Base-by-base conservation (phyloP, 2,888 invertebrate genomes). In the Cynaeus angustus region DNA sequence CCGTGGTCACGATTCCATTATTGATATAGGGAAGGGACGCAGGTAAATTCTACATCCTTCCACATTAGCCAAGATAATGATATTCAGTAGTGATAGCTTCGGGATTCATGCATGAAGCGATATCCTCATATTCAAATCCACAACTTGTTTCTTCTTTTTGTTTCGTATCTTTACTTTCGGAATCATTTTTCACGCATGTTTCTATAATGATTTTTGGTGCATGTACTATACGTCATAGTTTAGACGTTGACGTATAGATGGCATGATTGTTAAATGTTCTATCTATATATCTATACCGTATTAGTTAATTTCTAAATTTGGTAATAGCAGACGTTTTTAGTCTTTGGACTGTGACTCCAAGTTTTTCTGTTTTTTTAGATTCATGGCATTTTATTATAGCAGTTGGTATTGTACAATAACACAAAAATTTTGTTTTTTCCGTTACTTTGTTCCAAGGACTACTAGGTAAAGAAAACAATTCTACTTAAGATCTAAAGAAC, bases 1-100 rank as follows among this genome's bases (percentile, higher is more conserved):
- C 48, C n/a, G 16, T 21, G 71, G 75, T 75, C 75, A 75, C 75
- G 75, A 75, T 73, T 74, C 64, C 72, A 72, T 71, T 74, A 73
- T 74, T 74, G 70, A 70, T 70, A 58, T 38, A 65, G 55, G 50
- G 62, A 52, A 64, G 53, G 48, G 65, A 46, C 50, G 30, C 41
- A 10, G 38, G 72, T 70, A 70, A 75, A 75, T 70, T 73, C 66
- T 53, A 30, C 73, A 64, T 64, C 52, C 52, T 59, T 45, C 55
- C 38, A 46, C 59, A 59, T 59, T 59, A 45, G 46, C 59, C 55
- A 53, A 14, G 16, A 50, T 50, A 50, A 50, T 50, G 50, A 50
- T 50, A 50, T 50, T 50, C 50, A 50, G 10, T 13, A 28, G 50
- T 50, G 26, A 50, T 50, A 50, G 4, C 50, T 28, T 46, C 5